Percentiles rank a stretch among this genome's conserved stretches.
Evolutionary conservation across 2,797 vertebrate species (phyloP).

Genomic region (Hydrophis major): DNA sequence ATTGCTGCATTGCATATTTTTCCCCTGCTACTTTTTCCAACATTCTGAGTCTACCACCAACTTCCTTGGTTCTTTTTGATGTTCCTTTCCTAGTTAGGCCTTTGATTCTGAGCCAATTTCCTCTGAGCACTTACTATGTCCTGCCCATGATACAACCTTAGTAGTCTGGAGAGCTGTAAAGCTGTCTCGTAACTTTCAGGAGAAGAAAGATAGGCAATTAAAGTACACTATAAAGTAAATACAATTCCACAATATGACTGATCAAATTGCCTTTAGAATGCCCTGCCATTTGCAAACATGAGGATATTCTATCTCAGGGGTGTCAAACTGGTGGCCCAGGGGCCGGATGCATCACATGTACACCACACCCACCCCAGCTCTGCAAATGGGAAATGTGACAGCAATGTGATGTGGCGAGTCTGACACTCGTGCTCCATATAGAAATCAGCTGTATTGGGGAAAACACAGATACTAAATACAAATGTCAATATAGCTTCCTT

Average conservation of each 20-base stretch:
- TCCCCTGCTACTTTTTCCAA: neutral
- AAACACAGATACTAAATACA: neutral
- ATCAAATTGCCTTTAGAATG: neutral
- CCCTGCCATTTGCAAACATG: neutral
- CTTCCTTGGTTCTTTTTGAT: neutral
- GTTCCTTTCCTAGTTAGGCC: neutral
- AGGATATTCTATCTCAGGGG: neutral
- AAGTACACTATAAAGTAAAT: neutral
- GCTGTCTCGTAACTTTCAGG: neutral
- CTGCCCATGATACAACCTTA: neutral
- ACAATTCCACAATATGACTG: neutral
- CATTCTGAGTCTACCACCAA: neutral
- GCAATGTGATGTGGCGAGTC: too few species aligned
- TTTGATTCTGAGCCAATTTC: neutral
- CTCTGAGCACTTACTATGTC: too few species aligned
- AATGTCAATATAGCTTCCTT: neutral
- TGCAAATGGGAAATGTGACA: too few species aligned
- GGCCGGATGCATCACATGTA: too few species aligned
- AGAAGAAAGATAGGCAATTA: neutral
- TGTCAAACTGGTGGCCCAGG: too few species aligned
- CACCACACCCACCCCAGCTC: accelerated
- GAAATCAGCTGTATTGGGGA: neutral
- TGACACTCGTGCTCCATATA: neutral
- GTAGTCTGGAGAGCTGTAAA: neutral
- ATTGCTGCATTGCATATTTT: neutral